Base-by-base conservation (phyloP, 2,797 vertebrate species). In the Ambastaia sidthimunki region DNA sequence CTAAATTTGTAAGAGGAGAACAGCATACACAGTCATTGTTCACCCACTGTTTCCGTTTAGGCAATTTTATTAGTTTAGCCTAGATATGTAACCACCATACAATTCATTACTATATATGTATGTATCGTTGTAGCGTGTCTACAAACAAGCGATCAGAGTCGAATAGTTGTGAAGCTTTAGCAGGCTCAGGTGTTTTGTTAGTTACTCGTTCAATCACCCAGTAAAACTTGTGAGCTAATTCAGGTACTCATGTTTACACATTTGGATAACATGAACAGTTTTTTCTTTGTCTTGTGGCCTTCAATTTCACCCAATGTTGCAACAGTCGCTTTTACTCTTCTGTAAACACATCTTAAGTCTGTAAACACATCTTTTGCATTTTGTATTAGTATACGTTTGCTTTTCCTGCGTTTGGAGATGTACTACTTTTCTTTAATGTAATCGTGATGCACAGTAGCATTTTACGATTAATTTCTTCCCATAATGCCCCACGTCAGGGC, bases 401-500 rank as follows among this genome's bases (percentile, higher is more conserved):
- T 48, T 60, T 2, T 2, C 31, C 31, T 31, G 4, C 31, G 4
- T 31, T n/a, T 59, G 15, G 16, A 47, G 21, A 60, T 67, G 44
- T 23, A 60, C 62, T 37, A 25, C 50, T 60, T 1, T 31, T 80
- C 25, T 55, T 65, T 63, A 75, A 67, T 23, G 54, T 21, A 67
- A 72, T 78, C 80, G 74, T 83, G 83, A 82, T 83, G 87, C 88
- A 87, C 62, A 62, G 86, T 87, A 85, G 47, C 57, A 71, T 86
- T 88, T 90, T 91, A 89, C 90, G 89, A 90, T 85, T 91, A 80
- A 21, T 76, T 18, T 54, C 74, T 89, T 92, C 94, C 96, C 95
- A 95, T 84, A 93, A 96, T 96, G 94, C 95, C 87, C 84, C 87
- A 91, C 91, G 93, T 71, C 4, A 69, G 74, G 83, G 83, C 23